These are phyloP conservation scores for Itoplectis maculator DNA, from an alignment of 2,888 invertebrate genomes.

Conservation along the genomic window DNA sequence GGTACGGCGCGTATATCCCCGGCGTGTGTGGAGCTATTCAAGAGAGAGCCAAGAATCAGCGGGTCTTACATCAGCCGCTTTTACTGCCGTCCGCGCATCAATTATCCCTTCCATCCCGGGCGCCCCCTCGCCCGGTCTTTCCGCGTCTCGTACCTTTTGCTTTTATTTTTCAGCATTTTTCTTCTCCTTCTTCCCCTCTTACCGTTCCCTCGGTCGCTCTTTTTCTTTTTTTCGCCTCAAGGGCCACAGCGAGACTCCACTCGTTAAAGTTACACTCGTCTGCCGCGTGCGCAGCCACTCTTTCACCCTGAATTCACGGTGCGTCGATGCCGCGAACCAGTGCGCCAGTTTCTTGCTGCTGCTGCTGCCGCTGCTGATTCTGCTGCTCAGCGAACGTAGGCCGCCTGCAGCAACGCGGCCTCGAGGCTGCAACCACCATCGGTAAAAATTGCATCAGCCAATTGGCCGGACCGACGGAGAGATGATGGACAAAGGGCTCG, in stretches of 20 bases:
- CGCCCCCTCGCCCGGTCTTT: slow-evolving; percentile 51
- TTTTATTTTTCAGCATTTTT: slow-evolving; percentile 24
- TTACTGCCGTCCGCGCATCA: slow-evolving; percentile 62
- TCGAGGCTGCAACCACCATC: slow-evolving; percentile 6
- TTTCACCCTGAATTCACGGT: slow-evolving; percentile 45
- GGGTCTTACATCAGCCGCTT: slow-evolving; percentile 67
- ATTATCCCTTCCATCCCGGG: slow-evolving; percentile 67
- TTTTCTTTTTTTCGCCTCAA: slow-evolving; percentile 35
- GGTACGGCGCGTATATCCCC: background rate
- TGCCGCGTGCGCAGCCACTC: background rate
- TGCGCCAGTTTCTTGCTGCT: slow-evolving; percentile 50
- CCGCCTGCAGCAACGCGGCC: background rate
- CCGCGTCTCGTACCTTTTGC: slow-evolving; percentile 61
- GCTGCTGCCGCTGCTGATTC: no score
- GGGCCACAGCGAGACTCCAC: slow-evolving; percentile 24
- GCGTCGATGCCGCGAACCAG: slow-evolving; percentile 7
- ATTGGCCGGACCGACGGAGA: background rate
- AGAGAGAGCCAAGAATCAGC: slow-evolving; percentile 55
- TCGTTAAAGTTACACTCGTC: slow-evolving; percentile 31
- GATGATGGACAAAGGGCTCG: slow-evolving; percentile 42
- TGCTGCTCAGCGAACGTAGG: background rate
- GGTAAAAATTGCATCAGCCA: slow-evolving; percentile 70
- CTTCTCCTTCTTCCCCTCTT: background rate
- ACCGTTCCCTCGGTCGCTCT: slow-evolving; percentile 5
- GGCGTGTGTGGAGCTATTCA: background rate